Evolutionary conservation across 2,113 vertebrate genomes (phyloP), one percentile per base, ranked within the genome.

Genomic region (Oreochromis niloticus): DNA sequence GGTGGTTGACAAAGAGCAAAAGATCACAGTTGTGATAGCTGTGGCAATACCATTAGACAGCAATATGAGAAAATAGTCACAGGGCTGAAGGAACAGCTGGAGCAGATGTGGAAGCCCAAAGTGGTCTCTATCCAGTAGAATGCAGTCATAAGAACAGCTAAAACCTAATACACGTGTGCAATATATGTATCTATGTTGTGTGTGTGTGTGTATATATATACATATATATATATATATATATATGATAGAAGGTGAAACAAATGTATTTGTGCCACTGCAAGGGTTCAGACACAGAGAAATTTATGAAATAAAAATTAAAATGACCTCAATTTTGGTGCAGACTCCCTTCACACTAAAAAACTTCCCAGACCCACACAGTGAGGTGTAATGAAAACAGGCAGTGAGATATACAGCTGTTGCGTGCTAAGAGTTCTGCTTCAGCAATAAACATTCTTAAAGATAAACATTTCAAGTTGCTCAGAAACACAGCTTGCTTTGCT

Each of bases 381-480:
- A 85, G 79, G 32, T 54, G 27, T 11, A 71, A 79, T 30, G 36
- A 83, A 41, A 79, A 43, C 36, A 43, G 87, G 52, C 41, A 55
- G 17, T 32, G 13, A 32, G 24, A 84, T 39, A 83, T 34, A 78
- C 5, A 83, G 48, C 63, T 22, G 56, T 87, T 52, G 7, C 52
- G 16, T 83, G 86, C 88, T 92, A 85, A 86, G 87, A 91, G 79
- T 87, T 87, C 27, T 9, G 54, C 36, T 83, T 55, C 48, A 80
- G 87, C 88, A 84, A 61, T 93, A 93, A 95, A 95, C 86, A 91
- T 83, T 82, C 80, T 85, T 43, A 54, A 81, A 88, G 52, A 90
- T 91, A 94, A 95, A 95, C 91, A 92, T 85, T 91, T 91, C 27
- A 66, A 32, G 82, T 87, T 80, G 59, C 56, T 78, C 68, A 87